phyloP scores from a whole-genome alignment of 2,797 vertebrate genomes.

The Sparidentex hasta region DNA sequence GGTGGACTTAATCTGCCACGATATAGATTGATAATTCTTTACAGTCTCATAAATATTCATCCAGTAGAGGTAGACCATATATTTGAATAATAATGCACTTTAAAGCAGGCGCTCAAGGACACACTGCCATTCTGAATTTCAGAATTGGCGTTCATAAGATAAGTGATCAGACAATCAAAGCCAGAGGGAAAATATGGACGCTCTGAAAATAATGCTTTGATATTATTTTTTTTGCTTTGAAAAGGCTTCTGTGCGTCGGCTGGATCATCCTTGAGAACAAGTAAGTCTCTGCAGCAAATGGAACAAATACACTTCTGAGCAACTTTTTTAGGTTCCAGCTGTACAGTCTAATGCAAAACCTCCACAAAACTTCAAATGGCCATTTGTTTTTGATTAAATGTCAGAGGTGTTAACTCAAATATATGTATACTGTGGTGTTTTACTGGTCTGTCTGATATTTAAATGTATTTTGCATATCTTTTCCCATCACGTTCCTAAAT shows the following conservation, averaged over 20 bases:
- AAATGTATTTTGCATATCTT: no score
- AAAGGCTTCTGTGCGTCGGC: not conserved
- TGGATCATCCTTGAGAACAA: not conserved
- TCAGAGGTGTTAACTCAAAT: no score
- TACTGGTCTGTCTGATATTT: no score
- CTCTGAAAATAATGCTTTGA: not conserved
- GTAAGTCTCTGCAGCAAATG: not conserved
- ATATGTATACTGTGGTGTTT: no score
- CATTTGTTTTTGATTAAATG: no score
- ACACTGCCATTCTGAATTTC: not conserved
- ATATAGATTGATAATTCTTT: not conserved
- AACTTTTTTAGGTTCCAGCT: no score
- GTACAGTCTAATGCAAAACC: no score
- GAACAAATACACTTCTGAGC: not conserved
- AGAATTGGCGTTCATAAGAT: not conserved
- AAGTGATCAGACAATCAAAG: not conserved
- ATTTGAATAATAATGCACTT: not conserved
- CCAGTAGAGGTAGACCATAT: not conserved
- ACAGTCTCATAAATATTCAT: not conserved
- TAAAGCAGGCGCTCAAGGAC: slow-evolving; percentile 4
- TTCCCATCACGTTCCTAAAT: no score
- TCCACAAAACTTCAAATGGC: no score
- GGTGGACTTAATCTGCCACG: not conserved
- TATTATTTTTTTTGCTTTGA: not conserved
- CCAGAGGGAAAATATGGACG: not conserved